Evolutionary conservation across 2,797 vertebrate species (phyloP).

Genomic region (Hippopotamyrus pictus): DNA sequence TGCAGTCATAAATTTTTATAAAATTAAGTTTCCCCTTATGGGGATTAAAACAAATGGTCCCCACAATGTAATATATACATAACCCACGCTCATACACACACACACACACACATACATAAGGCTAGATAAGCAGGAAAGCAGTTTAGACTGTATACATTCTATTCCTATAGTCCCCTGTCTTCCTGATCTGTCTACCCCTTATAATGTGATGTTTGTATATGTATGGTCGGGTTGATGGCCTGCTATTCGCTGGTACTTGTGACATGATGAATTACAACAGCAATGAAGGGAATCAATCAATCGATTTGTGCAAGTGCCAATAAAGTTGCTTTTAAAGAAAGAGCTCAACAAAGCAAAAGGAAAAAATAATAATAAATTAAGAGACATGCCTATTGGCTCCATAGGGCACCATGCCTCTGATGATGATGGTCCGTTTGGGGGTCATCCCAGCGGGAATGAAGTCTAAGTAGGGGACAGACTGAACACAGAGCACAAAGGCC

Average conservation of each 20-base stretch:
- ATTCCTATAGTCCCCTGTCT: no score
- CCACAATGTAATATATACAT: no score
- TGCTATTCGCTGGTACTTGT: no score
- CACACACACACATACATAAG: background rate
- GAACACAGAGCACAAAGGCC: background rate
- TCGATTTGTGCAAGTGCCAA: background rate
- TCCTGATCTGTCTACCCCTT: no score
- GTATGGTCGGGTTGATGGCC: no score
- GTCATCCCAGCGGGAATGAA: conserved; percentile 66
- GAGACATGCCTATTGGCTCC: conserved; percentile 46
- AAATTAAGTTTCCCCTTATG: no score
- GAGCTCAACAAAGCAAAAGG: background rate
- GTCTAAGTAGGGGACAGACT: conserved; percentile 62
- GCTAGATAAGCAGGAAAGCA: background rate
- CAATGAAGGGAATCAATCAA: no score
- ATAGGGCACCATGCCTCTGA: conserved; percentile 62
- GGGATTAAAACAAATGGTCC: no score
- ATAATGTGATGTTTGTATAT: no score
- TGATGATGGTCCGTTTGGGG: conserved; percentile 63
- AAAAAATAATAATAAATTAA: background rate
- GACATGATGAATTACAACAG: no score
- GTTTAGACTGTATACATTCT: background rate
- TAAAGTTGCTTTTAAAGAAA: background rate
- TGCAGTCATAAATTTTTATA: no score
- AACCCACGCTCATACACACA: background rate